These are phyloP conservation scores for Peromyscus leucopus DNA, from an alignment of 2,113 vertebrate genomes.

Conservation along the genomic window DNA sequence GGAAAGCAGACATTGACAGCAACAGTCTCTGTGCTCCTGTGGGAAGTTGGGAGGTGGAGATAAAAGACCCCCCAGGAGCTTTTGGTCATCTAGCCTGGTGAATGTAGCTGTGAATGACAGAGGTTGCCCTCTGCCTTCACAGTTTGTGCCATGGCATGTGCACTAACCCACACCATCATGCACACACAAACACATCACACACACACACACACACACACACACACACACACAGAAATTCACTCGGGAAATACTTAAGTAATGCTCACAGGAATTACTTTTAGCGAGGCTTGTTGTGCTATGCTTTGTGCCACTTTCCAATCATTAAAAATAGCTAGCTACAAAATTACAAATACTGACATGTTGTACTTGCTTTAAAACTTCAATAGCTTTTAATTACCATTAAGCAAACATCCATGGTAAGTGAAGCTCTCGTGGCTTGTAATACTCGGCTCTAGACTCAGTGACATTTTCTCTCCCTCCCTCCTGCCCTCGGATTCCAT, in stretches of 20 bases:
- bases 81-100: not conserved
- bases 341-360: not conserved
- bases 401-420: not conserved
- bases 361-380: not conserved
- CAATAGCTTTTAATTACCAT: not conserved
- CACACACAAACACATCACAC: not conserved
- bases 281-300: not conserved
- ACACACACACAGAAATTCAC: not conserved
- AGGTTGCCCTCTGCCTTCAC: not conserved
- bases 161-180: not conserved
- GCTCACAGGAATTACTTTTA: not conserved
- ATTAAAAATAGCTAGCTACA: slow-evolving; percentile 12
- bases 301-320: not conserved
- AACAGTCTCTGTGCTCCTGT: not conserved
- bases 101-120: not conserved
- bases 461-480: not conserved
- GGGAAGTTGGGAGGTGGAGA: no score
- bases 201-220: not conserved
- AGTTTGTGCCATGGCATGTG: not conserved
- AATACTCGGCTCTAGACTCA: not conserved
- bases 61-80: not conserved
- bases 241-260: not conserved
- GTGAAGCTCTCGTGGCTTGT: not conserved
- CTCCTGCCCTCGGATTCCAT: not conserved
- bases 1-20: not conserved